phyloP scores from a whole-genome alignment of 1,140 invertebrate species.

The Diorhabda elongata region DNA sequence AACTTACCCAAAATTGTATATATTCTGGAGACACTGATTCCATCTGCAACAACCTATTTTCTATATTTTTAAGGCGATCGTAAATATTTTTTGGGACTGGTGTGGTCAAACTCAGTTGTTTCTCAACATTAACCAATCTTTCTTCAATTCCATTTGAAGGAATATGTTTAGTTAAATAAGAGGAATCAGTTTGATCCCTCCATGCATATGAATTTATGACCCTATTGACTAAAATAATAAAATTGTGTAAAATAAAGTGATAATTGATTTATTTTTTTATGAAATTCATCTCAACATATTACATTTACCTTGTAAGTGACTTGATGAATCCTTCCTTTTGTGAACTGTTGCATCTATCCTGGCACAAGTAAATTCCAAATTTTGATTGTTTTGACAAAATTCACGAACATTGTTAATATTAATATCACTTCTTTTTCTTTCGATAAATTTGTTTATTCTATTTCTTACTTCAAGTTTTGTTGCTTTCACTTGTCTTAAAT shows the following conservation, averaged over 20 bases:
- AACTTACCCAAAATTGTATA: constrained; percentile 58
- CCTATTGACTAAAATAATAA: constrained; percentile 51
- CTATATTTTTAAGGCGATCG: constrained; percentile 59
- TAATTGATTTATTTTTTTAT: not conserved
- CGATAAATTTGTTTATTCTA: constrained; percentile 61
- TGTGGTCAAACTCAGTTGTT: constrained; percentile 52
- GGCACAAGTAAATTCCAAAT: constrained; percentile 55
- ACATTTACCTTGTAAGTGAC: constrained; percentile 62
- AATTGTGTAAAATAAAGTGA: not conserved
- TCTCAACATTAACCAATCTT: constrained; percentile 55
- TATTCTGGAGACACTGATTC: constrained; percentile 71
- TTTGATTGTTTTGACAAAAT: constrained; percentile 53
- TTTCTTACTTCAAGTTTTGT: constrained; percentile 54
- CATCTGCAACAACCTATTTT: constrained; percentile 60
- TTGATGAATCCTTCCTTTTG: constrained; percentile 61
- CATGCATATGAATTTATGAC: constrained; percentile 55
- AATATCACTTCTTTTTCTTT: constrained; percentile 60
- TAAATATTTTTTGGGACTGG: constrained; percentile 57
- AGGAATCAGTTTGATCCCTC: constrained; percentile 39
- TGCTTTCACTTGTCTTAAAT: constrained; percentile 59
- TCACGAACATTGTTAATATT: constrained; percentile 62
- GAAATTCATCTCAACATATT: not conserved
- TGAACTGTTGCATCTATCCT: constrained; percentile 62
- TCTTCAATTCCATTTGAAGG: constrained; percentile 53
- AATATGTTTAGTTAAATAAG: constrained; percentile 40